Percentiles rank a stretch among this genome's conserved stretches.
phyloP scores from a whole-genome alignment of 1,140 invertebrate species.

The Pristionchus pacificus region DNA sequence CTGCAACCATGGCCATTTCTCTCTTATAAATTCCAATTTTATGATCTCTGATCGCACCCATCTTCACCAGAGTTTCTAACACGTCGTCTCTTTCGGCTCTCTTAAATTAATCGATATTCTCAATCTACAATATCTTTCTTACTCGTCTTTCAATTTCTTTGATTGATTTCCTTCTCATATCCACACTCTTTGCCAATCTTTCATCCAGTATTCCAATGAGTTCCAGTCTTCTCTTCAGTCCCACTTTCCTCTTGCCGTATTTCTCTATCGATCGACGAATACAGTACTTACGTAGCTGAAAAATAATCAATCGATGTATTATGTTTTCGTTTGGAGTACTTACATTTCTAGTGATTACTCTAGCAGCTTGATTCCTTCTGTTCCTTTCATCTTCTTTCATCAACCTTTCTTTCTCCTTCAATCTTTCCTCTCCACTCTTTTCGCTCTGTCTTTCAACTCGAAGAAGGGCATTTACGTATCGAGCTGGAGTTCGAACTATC shows the following conservation, averaged over 20 bases:
- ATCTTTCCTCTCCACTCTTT: background rate
- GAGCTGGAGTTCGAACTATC: no score
- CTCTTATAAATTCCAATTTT: background rate
- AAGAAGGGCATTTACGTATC: no score
- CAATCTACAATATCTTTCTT: background rate
- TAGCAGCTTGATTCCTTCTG: background rate
- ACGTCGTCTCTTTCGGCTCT: background rate
- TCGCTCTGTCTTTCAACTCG: no score
- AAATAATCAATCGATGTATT: background rate
- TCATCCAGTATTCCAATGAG: background rate
- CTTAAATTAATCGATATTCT: background rate
- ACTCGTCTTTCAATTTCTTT: constrained; percentile 3
- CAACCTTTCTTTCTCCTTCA: background rate
- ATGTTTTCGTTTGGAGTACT: background rate
- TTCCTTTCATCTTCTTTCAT: background rate
- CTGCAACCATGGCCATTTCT: background rate
- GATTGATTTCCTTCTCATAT: background rate
- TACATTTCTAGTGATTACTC: constrained; percentile 2
- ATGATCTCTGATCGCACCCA: background rate
- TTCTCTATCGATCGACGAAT: background rate
- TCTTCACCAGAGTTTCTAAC: background rate
- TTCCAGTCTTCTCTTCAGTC: background rate
- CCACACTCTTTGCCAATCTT: background rate
- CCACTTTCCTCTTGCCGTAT: background rate
- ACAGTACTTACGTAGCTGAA: constrained; percentile 5